Base-by-base conservation (phyloP, 1,140 invertebrate genomes). In the Hormaphis cornu region DNA sequence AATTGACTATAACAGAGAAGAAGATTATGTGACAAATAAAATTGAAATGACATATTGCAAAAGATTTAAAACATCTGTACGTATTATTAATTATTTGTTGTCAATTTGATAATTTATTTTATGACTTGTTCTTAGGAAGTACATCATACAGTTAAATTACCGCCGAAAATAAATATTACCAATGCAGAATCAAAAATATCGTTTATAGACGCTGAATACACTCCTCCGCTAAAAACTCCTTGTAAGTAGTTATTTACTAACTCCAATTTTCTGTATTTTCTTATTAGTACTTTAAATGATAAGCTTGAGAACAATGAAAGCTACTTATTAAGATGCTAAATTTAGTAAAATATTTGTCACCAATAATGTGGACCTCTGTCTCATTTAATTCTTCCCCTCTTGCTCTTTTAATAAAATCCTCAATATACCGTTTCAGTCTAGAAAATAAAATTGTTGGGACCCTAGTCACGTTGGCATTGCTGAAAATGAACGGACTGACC, bases 1-100 rank as follows among this genome's bases (percentile, higher is more conserved):
- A 35, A 66, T 66, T n/a, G 44, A 35, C 18, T 66, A 48, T 33
- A 50, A 66, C 22, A 35, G 18, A 22, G 46, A n/a, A 20, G 44
- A 66, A 14, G 44, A 50, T 2, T 5, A 24, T 22, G 12, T 22
- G 12, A 8, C 1, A 7, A 30, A 24, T 30, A 50, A 35, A 50
- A 6, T 66, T 20, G 44, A 66, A 48, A 66, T 66, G 61, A 24
- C 20, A 66, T 50, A 48, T 33, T 50, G 61, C 35, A 2, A 33
- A 35, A 30, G 44, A 22, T 0, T 66, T 50, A 48, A 22, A 35
- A 4, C 20, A n/a, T 14, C 61, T 3, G 61, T 66, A 66, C 48
- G 7, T 18, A 66, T 28, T 66, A 8, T 22, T 56, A 6, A 24
- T 37, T 56, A 16, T 16, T 54, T 54, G 18, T 54, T 20, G 20